A percentile compares a stretch with the other conserved stretches of the same genome.
phyloP scores from a whole-genome alignment of 2,113 vertebrate species.

The Galemys pyrenaicus region DNA sequence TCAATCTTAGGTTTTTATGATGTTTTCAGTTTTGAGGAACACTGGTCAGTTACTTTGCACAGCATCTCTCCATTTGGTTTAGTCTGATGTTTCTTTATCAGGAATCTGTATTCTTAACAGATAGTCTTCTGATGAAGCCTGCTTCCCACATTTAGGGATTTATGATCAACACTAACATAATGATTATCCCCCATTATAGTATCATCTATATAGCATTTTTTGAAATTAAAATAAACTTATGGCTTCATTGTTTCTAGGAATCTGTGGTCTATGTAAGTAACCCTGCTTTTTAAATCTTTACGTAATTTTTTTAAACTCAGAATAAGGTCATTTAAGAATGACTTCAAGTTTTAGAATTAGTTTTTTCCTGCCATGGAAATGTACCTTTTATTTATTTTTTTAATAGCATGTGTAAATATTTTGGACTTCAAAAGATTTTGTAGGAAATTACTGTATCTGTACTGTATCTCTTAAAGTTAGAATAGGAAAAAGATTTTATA shows the following conservation, averaged over 20 bases:
- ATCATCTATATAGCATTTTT: neutral
- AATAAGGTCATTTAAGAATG: neutral
- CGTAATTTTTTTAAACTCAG: neutral
- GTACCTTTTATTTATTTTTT: conserved; percentile 18
- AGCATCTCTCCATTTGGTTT: neutral
- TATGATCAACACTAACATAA: neutral
- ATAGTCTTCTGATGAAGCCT: neutral
- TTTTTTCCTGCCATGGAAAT: neutral
- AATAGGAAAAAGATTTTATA: neutral
- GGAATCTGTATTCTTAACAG: conserved; percentile 34
- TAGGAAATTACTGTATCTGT: neutral
- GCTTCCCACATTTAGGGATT: neutral
- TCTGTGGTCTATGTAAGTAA: neutral
- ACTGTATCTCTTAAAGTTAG: neutral
- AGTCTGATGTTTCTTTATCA: neutral
- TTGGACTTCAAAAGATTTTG: conserved; percentile 9
- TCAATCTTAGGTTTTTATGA: neutral
- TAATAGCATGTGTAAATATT: neutral
- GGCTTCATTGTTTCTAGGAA: neutral
- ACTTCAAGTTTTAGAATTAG: conserved; percentile 6
- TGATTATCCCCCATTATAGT: neutral
- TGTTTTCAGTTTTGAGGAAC: neutral
- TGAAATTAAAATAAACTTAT: neutral
- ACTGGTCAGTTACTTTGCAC: neutral
- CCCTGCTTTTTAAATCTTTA: neutral